Conservation (phyloP, 1,140 invertebrate species). For the Drosophila miranda region DNA sequence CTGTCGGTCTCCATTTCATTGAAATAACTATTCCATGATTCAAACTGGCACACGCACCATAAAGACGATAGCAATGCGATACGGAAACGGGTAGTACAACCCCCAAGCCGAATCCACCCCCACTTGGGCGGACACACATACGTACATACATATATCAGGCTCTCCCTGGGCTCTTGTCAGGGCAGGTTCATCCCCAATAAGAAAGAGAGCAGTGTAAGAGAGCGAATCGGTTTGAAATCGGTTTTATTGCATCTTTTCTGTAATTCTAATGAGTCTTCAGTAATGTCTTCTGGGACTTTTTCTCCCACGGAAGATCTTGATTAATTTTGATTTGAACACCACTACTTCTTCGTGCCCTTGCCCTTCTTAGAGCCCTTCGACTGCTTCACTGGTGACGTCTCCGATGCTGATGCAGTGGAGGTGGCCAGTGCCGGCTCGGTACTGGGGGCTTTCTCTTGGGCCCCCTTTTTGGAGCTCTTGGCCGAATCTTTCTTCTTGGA, state of each 20-base stretch:
- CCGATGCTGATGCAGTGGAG: neutral
- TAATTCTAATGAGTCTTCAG: too few relatives aligned
- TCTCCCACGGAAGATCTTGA: too few relatives aligned
- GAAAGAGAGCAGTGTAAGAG: conserved; percentile 15
- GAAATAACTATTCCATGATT: neutral
- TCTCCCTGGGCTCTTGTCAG: neutral
- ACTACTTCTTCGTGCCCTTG: conserved; percentile 41
- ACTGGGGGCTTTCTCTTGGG: neutral
- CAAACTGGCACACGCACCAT: neutral
- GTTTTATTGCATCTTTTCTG: conserved; percentile 9
- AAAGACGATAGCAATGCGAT: neutral
- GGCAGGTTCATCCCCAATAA: neutral
- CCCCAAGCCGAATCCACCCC: conserved; percentile 10
- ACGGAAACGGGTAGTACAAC: conserved; percentile 1
- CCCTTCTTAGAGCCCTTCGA: conserved; percentile 26
- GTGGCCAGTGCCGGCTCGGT: neutral
- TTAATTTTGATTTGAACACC: neutral
- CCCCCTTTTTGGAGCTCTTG: conserved; percentile 26
- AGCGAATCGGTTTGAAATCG: neutral
- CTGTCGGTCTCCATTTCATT: conserved; percentile 22
- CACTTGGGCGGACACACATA: neutral
- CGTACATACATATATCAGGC: too few relatives aligned
- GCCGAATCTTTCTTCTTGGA: conserved; percentile 26
- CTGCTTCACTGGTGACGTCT: conserved; percentile 10
- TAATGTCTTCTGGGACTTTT: too few relatives aligned